These are phyloP conservation scores for Morpho achilles DNA, from an alignment of 2,888 invertebrate species.

Conservation along the genomic window DNA sequence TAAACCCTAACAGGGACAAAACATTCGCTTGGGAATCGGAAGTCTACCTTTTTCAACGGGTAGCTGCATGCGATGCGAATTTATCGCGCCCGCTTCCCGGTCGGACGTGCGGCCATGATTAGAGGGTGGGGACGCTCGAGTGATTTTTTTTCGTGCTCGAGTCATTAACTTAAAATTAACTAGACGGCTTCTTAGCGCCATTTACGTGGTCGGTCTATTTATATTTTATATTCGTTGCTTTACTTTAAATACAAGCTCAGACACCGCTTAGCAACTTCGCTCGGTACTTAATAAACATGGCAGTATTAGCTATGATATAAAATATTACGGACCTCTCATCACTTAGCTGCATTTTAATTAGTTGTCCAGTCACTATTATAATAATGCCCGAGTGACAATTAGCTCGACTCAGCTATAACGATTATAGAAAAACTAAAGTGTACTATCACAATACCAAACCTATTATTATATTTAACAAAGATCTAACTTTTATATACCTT, in stretches of 20 bases:
- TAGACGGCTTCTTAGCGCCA: conserved; percentile 23
- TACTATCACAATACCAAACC: no score
- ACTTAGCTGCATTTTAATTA: no score
- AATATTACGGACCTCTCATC: no score
- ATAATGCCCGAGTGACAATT: background rate
- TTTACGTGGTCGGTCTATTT: conserved; percentile 11
- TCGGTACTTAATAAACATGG: no score
- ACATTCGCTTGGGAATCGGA: background rate
- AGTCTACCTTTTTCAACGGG: conserved; percentile 3
- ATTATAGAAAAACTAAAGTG: no score
- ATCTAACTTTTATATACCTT: no score
- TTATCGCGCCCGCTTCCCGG: conserved; percentile 56
- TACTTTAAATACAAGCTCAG: no score
- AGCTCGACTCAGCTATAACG: no score
- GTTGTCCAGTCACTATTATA: background rate
- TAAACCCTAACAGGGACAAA: no score
- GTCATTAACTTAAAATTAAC: conserved; percentile 31
- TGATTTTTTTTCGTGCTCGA: conserved; percentile 41
- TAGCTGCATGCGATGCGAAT: conserved; percentile 45
- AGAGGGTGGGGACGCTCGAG: conserved; percentile 48
- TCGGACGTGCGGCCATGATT: conserved; percentile 61
- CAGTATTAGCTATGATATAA: no score
- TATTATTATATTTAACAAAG: no score
- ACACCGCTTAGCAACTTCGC: no score
- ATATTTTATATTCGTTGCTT: background rate